These are phyloP conservation scores for Pheosia gnoma DNA, from an alignment of 2,888 invertebrate genomes.

Conservation along the genomic window DNA sequence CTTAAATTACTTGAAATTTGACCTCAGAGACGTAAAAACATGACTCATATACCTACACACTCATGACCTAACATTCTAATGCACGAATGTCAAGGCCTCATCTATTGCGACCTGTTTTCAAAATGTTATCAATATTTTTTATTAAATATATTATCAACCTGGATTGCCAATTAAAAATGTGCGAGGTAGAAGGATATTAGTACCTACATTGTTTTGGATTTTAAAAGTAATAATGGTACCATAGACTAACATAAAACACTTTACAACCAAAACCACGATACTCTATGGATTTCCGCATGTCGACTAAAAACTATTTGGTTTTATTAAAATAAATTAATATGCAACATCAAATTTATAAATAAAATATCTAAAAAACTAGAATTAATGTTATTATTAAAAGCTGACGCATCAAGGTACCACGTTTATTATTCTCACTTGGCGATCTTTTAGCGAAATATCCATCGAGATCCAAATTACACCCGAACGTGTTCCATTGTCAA, in stretches of 20 bases:
- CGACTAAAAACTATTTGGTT: neutral
- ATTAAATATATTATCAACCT: too few relatives aligned
- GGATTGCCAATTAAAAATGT: too few relatives aligned
- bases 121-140: neutral
- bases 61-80: constrained; percentile 23
- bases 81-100: constrained; percentile 35
- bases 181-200: too few relatives aligned
- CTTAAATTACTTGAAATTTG: constrained; percentile 8
- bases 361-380: too few relatives aligned
- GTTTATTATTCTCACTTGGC: too few relatives aligned
- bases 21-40: constrained; percentile 20
- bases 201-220: neutral
- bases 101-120: neutral
- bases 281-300: neutral
- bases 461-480: constrained; percentile 51
- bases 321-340: too few relatives aligned
- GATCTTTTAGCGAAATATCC: constrained; percentile 51
- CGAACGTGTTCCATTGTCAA: constrained; percentile 61
- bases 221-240: neutral
- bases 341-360: too few relatives aligned
- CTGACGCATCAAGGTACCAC: too few relatives aligned
- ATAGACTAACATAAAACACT: neutral
- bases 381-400: too few relatives aligned
- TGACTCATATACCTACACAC: constrained; percentile 24
- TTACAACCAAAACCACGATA: neutral